Evolutionary conservation across 2,888 invertebrate species (phyloP).

Genomic region (Apamea crenata): DNA sequence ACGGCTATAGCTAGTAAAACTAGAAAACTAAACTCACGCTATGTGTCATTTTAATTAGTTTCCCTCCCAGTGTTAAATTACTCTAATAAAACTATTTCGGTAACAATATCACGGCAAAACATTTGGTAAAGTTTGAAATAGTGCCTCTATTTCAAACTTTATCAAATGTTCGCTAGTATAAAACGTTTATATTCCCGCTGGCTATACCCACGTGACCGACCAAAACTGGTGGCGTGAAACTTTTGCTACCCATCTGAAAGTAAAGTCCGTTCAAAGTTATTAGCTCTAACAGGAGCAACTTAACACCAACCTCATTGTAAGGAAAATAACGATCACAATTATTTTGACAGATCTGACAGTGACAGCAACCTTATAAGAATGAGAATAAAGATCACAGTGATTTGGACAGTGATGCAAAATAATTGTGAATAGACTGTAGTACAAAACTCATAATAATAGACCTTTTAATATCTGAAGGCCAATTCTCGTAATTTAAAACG

Average conservation of each 20-base stretch:
- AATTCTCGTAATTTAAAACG: too few relatives aligned
- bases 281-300: neutral
- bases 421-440: neutral
- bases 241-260: neutral
- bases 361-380: neutral
- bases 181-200: neutral
- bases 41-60: conserved; percentile 11
- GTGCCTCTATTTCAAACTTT: conserved; percentile 25
- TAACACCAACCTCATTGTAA: neutral
- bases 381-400: neutral
- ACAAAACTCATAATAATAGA: neutral
- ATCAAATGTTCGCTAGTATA: neutral
- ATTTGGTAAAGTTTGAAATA: too few relatives aligned
- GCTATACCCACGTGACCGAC: neutral
- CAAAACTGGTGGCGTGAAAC: neutral
- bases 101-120: neutral
- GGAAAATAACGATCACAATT: too few relatives aligned
- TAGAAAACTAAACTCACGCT: neutral
- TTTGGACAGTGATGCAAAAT: neutral
- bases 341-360: too few relatives aligned
- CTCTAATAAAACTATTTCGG: conserved; percentile 12
- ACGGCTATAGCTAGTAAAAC: neutral
- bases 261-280: neutral
- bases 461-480: neutral
- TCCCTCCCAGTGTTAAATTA: neutral